Conservation (phyloP, 2,113 vertebrate species). For the Cettia cetti region DNA sequence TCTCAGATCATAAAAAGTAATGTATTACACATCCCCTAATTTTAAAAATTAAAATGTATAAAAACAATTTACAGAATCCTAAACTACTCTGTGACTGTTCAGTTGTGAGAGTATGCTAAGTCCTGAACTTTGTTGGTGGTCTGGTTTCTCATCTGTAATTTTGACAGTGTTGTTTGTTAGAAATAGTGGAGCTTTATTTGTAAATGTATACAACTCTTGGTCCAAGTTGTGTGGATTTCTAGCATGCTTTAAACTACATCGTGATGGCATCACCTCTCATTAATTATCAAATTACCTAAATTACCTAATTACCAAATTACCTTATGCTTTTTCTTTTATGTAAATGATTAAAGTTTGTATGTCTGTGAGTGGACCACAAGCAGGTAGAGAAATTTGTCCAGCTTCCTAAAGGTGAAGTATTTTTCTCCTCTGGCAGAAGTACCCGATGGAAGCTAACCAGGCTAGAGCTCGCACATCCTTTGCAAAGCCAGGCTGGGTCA, state of each 20-base stretch:
- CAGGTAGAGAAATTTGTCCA: not conserved
- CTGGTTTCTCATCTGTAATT: not conserved
- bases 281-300: not conserved
- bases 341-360: not conserved
- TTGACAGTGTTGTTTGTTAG: not conserved
- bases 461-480: not conserved
- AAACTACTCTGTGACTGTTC: not conserved
- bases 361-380: not conserved
- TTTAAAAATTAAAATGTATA: not conserved
- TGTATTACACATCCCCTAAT: not conserved
- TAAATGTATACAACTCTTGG: not conserved
- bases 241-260: not conserved
- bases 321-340: not conserved
- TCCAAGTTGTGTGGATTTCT: not conserved
- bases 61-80: not conserved
- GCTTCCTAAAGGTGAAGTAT: not conserved
- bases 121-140: not conserved
- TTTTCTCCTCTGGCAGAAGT: not conserved
- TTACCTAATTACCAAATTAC: not conserved
- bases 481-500: conserved; percentile 41
- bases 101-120: not conserved
- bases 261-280: not conserved
- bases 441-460: not conserved
- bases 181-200: not conserved
- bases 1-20: not conserved